phyloP scores from a whole-genome alignment of 35 echinoderm and acorn worm species.

The Holothuria glaberrima region DNA sequence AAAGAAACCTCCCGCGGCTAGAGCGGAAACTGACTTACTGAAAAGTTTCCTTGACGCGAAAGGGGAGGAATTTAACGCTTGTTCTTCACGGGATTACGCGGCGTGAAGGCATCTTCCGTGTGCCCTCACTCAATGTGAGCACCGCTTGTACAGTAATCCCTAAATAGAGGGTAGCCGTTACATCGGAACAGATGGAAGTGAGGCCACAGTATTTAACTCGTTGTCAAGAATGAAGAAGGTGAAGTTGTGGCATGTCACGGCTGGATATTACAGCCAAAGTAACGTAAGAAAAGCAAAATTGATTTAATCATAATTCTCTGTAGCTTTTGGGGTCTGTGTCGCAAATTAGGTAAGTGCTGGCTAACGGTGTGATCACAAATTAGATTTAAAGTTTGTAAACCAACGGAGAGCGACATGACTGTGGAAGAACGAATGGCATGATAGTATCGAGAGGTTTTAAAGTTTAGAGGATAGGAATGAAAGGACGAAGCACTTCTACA shows the following conservation, averaged over 20 bases:
- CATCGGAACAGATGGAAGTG: not conserved
- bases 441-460: too few relatives aligned
- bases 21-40: constrained; percentile 57
- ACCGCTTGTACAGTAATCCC: not conserved
- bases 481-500: too few relatives aligned
- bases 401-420: constrained; percentile 32
- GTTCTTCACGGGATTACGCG: constrained; percentile 29
- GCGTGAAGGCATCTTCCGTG: constrained; percentile 16
- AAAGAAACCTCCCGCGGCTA: constrained; percentile 11
- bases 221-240: not conserved
- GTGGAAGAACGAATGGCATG: too few relatives aligned
- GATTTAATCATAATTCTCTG: constrained; percentile 47
- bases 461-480: too few relatives aligned
- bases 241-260: constrained; percentile 27
- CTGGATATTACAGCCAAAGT: constrained; percentile 31
- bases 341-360: constrained; percentile 62
- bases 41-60: constrained; percentile 54
- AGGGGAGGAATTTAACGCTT: constrained; percentile 49
- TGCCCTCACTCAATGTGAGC: constrained; percentile 7
- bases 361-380: constrained; percentile 31
- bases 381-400: constrained; percentile 38
- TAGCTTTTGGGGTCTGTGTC: constrained; percentile 33
- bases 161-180: too few relatives aligned
- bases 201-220: too few relatives aligned
- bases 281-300: constrained; percentile 42